Evolutionary conservation across 1,140 invertebrate genomes (phyloP), one percentile per base, ranked within the genome.

Genomic region (Cotesia chilonis): DNA sequence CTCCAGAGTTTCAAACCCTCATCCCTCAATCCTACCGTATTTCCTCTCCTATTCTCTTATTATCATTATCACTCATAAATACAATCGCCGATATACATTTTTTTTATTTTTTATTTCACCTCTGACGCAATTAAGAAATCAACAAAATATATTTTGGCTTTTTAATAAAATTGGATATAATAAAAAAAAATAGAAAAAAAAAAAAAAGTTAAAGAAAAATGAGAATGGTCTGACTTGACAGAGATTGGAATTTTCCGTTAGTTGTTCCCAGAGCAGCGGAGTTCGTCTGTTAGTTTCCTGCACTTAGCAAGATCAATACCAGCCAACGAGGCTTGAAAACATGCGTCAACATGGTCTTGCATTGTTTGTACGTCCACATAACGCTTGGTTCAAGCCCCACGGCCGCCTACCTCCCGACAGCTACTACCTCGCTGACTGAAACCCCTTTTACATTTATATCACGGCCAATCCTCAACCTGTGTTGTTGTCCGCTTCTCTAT

Each of bases 241-340:
- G 6, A 47, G 41, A 47, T 6, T 47, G 6, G 41, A 10, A 47
- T 47, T 68, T 51, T 75, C 73, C 72, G 72, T 78, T 75, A 76
- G 72, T 59, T 77, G 76, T 75, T 74, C 77, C 71, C 78, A 67
- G 73, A 51, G 70, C 67, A 51, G 38, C 76, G 41, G 41, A 47
- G 41, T 47, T 47, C 41, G 41, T 79, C 77, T 79, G 74, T 82
- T 80, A 78, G 84, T 85, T 87, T 85, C 84, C 85, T 87, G 83
- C 86, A 88, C 86, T 87, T 87, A 87, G 85, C 85, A 88, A 87
- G 86, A 87, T 88, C 86, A 88, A 88, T 87, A 88, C 86, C 84
- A 85, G 83, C 83, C 85, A 86, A 87, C 85, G 86, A 87, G 83
- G 85, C 86, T 88, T 88, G 85, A 88, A 87, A 87, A 88, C 85